These are phyloP conservation scores for Coturnix japonica DNA, from an alignment of 2,113 vertebrate genomes.

Conservation along the genomic window DNA sequence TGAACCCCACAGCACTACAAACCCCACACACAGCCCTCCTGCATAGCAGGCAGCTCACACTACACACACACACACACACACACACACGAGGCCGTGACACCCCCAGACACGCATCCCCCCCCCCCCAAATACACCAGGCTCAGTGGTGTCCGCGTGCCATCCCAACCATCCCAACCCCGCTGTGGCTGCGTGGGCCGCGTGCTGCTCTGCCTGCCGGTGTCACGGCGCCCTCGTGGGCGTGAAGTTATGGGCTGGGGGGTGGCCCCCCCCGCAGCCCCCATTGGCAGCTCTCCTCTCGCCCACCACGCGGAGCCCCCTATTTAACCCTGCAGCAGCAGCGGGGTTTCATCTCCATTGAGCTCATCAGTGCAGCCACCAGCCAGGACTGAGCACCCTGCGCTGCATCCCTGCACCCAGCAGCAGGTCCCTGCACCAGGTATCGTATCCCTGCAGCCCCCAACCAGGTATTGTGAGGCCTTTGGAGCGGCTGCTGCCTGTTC, in stretches of 20 bases:
- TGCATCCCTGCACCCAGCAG: not conserved
- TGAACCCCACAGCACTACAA: fast-evolving
- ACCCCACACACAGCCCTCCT: not conserved
- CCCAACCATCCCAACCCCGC: not conserved
- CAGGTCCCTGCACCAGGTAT: not conserved
- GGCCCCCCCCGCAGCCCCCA: slow-evolving; percentile 23
- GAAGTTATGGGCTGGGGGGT: slow-evolving; percentile 25
- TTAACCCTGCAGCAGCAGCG: not conserved
- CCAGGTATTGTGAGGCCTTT: not conserved
- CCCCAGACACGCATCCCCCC: fast-evolving
- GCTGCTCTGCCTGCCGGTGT: not conserved
- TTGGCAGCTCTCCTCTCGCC: slow-evolving; percentile 54
- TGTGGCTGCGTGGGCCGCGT: not conserved
- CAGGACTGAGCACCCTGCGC: not conserved
- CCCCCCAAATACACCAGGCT: not conserved
- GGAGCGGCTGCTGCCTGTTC: fast-evolving
- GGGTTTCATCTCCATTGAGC: not conserved
- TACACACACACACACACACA: not conserved
- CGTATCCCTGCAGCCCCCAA: too few species aligned
- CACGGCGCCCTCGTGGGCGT: slow-evolving; percentile 29
- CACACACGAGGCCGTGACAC: fast-evolving
- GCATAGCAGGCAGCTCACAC: not conserved
- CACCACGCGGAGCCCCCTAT: slow-evolving; percentile 58
- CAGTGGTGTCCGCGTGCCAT: not conserved
- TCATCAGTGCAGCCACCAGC: not conserved